phyloP scores from a whole-genome alignment of 2,888 invertebrate species.

The Dorcus hopei region DNA sequence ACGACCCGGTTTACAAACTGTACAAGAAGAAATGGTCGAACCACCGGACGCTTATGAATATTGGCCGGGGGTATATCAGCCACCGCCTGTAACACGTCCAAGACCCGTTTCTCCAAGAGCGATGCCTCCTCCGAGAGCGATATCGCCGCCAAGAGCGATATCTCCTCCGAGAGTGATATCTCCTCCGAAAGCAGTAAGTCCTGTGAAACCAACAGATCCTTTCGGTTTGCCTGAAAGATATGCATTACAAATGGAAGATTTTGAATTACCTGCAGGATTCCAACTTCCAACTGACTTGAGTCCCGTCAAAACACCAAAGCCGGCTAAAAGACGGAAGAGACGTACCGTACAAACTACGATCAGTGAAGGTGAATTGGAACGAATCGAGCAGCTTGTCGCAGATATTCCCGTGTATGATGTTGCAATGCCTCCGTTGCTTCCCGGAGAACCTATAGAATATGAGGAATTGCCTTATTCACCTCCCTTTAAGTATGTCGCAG shows the following conservation, averaged over 20 bases:
- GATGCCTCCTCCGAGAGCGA: neutral
- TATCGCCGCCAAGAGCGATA: neutral
- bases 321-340: no score
- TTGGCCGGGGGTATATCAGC: slow-evolving; percentile 6
- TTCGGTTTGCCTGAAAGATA: no score
- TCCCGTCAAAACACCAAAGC: no score
- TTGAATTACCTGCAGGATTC: no score
- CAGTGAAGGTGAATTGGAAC: neutral
- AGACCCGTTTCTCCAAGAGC: slow-evolving; percentile 1
- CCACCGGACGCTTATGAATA: slow-evolving; percentile 9
- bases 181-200: neutral
- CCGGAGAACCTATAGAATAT: neutral
- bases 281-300: no score
- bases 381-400: neutral
- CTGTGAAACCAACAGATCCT: neutral
- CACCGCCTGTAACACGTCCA: neutral
- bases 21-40: slow-evolving; percentile 3
- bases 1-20: slow-evolving; percentile 3
- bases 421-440: neutral
- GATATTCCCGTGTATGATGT: neutral
- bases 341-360: no score
- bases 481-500: neutral
- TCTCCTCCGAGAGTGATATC: neutral
- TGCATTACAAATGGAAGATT: no score
- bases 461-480: neutral